Percentiles rank a stretch among this genome's conserved stretches.
phyloP scores from a whole-genome alignment of 2,113 vertebrate genomes.

The Saimiri boliviensis region DNA sequence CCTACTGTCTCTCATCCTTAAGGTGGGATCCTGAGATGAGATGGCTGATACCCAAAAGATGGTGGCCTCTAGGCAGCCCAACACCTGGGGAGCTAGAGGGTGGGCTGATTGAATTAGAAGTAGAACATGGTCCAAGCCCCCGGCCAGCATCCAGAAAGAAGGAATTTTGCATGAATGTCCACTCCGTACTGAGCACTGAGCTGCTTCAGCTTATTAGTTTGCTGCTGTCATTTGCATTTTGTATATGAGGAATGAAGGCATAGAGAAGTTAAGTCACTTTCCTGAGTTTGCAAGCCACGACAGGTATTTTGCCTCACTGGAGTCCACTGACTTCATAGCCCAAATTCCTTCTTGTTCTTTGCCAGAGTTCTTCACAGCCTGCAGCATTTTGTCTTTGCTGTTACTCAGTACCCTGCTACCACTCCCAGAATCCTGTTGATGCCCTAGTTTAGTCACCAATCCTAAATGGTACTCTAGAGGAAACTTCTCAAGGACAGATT shows the following conservation, averaged over 20 bases:
- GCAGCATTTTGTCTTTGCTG: background rate
- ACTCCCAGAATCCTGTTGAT: background rate
- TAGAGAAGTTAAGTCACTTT: background rate
- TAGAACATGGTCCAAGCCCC: background rate
- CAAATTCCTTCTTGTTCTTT: background rate
- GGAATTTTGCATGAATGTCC: background rate
- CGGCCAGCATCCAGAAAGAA: background rate
- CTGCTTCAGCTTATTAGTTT: background rate
- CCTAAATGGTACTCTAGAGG: background rate
- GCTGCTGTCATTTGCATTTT: background rate
- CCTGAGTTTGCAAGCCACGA: background rate
- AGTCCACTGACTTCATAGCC: background rate
- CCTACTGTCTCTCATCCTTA: background rate
- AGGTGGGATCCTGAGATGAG: background rate
- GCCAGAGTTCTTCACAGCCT: background rate
- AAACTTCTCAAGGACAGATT: background rate
- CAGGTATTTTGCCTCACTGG: background rate
- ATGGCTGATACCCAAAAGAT: background rate
- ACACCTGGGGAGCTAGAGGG: background rate
- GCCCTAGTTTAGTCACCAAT: background rate
- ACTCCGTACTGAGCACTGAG: background rate
- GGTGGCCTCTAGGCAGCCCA: background rate
- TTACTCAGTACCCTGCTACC: background rate
- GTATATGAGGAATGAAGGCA: background rate
- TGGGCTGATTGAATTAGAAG: background rate